Evolutionary conservation across 2,113 vertebrate genomes (phyloP), one percentile per base, ranked within the genome.

Genomic region (Muscicapa adusta): DNA sequence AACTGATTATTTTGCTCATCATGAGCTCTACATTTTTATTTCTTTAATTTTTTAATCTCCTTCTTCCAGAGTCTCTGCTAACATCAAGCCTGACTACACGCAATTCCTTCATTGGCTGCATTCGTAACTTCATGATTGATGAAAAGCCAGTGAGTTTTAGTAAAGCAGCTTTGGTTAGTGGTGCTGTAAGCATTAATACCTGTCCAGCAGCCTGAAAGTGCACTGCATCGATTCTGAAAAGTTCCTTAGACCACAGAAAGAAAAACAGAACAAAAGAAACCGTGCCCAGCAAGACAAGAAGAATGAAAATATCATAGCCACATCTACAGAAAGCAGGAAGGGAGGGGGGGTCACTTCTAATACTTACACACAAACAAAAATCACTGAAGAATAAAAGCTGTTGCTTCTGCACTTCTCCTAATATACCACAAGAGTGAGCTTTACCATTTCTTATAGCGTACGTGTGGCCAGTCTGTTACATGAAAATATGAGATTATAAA

Each of bases 121-220:
- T 99, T 96, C 98, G 98, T 92, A 99, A 98, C 95, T 98, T 99
- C 94, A 97, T 96, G 93, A 98, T 99, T 89, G 98, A 99, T 29
- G 97, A 98, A 88, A 98, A 94, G 63, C 95, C 91, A 31, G 98
- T 98, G 73, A 99, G 98, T 97, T 98, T 99, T 95, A 99, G 97
- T 84, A 99, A 99, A 96, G 98, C 98, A 19, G 97, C 97, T 47
- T 94, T 99, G 91, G 98, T 99, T 89, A 99, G 97, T 4, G 99
- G 99, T 11, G 98, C 98, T 3, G 98, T 99, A 80, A 98, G 98
- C 93, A 98, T 99, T 60, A 98, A 98, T 57, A 97, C 97, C 33
- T 99, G 99, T 78, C 99, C 99, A n/a, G 97, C 98, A 57, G 98
- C 98, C 72, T 99, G 97, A 98, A 1, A 26, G 12, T 2, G 20